A percentile compares a stretch with the other conserved stretches of the same genome.
phyloP scores from a whole-genome alignment of 2,888 invertebrate genomes.

The Agonopterix subpropinquella region DNA sequence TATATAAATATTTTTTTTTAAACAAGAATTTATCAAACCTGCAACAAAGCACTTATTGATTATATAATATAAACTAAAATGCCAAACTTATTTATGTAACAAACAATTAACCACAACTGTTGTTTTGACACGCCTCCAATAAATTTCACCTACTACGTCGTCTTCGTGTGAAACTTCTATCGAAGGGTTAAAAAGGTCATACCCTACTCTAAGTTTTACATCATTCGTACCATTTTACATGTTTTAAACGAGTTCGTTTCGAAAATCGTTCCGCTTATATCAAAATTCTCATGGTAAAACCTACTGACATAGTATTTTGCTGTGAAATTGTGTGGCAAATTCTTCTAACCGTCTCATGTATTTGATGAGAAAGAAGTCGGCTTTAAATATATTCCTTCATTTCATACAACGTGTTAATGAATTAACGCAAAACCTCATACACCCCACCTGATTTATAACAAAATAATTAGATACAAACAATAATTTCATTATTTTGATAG shows the following conservation, averaged over 20 bases:
- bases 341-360: too few relatives aligned
- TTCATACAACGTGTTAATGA: too few relatives aligned
- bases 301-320: conserved; percentile 1
- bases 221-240: neutral
- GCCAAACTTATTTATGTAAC: conserved; percentile 24
- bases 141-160: conserved; percentile 15
- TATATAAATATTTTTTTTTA: too few relatives aligned
- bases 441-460: too few relatives aligned
- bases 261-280: neutral
- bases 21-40: neutral
- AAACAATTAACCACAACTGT: conserved; percentile 25
- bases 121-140: conserved; percentile 22
- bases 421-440: too few relatives aligned
- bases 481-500: too few relatives aligned
- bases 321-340: too few relatives aligned
- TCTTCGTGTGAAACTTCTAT: conserved; percentile 17
- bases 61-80: conserved; percentile 16
- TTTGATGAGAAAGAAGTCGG: too few relatives aligned
- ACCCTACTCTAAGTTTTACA: conserved; percentile 2
- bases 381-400: too few relatives aligned
- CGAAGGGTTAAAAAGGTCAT: conserved; percentile 20
- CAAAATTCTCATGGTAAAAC: conserved; percentile 1
- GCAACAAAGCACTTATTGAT: conserved; percentile 4
- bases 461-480: too few relatives aligned
- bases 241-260: neutral